Evolutionary conservation across 2,113 vertebrate species (phyloP), one percentile per base, ranked within the genome.

Genomic region (Tympanuchus pallidicinctus): DNA sequence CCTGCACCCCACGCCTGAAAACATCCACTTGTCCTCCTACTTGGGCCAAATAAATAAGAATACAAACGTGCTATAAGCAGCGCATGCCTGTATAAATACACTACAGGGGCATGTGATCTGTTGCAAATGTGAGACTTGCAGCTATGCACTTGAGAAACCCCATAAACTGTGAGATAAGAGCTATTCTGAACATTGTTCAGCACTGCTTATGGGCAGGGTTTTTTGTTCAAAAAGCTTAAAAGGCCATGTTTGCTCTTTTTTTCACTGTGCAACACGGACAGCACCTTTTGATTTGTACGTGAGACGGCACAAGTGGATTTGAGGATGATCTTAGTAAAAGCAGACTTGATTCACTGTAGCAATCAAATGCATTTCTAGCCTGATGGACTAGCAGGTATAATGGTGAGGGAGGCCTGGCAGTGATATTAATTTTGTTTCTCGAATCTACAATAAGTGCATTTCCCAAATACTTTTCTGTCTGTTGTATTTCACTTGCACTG

Each of bases 181-280:
- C 16, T 84, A 4, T 50, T 17, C 22, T 75, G 11, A 15, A 7
- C 11, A 17, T 13, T 22, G 28, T 59, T 67, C 38, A 47, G 43
- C 19, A 8, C 30, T 74, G 9, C 6, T 13, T 6, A 9, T 25
- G 42, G 60, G 56, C n/a, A 83, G 22, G 10, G 19, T 1, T 0
- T 1, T 43, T 78, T 69, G 8, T 50, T 22, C 13, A 59, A 67
- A 63, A 80, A 80, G 16, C n/a, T 61, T 38, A 6, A 81, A 47
- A 54, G 47, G 10, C 13, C 66, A 10, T 47, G 13, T 64, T 90
- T 92, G 67, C 63, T 71, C 11, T 72, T 20, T 66, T 1, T 43
- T 87, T 72, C 56, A 34, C 11, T 69, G 48, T 1, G 2, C n/a
- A 36, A 21, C 38, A 13, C 27, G 17, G 24, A 56, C 15, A 59